Evolutionary conservation across 2,888 invertebrate species (phyloP), one percentile per base, ranked within the genome.

Genomic region (Pristionchus arcanus): DNA sequence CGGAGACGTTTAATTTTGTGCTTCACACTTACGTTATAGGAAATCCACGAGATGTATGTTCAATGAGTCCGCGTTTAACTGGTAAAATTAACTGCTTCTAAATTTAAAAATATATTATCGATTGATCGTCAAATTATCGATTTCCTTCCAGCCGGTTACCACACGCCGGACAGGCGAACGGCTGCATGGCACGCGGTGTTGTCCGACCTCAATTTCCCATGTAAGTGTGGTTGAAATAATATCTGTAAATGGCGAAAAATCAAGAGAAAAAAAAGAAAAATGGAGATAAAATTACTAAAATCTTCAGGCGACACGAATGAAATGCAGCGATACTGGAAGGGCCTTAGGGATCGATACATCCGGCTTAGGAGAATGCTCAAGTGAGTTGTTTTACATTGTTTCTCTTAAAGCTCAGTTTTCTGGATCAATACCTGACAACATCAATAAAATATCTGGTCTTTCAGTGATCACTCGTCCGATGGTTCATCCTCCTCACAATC

Each of bases 321-420:
- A 25, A 55, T 85, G 28, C 84, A 85, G 34, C 31, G 37, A 31
- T 59, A 34, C 59, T 85, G 84, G 84, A 85, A 85, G 25, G 15
- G 25, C 9, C 28, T 85, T 11, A 55, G 84, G 34, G 84, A 85
- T 85, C 55, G 59, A 85, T 85, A 34, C 21, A 85, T 63, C 15
- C 55, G 84, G 19, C 31, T 49, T 4, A 85, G 84, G 49, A 85
- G 59, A 16, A 21, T 9, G 16, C 4, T 34, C 25, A 85, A 21
- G 84, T 85, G 31, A 34, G 49, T 42, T 21, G 25, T 68, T 68
- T 28, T 68, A n/a, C n/a, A n/a, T n/a, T n/a, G n/a, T n/a, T n/a
- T n/a, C n/a, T n/a, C n/a, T n/a, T n/a, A n/a, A n/a, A n/a, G n/a
- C n/a, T n/a, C n/a, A n/a, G n/a, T n/a, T n/a, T n/a, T n/a, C 42